Evolutionary conservation across 2,888 invertebrate species (phyloP), one percentile per base, ranked within the genome.

Genomic region (Ophonus ardosiacus): DNA sequence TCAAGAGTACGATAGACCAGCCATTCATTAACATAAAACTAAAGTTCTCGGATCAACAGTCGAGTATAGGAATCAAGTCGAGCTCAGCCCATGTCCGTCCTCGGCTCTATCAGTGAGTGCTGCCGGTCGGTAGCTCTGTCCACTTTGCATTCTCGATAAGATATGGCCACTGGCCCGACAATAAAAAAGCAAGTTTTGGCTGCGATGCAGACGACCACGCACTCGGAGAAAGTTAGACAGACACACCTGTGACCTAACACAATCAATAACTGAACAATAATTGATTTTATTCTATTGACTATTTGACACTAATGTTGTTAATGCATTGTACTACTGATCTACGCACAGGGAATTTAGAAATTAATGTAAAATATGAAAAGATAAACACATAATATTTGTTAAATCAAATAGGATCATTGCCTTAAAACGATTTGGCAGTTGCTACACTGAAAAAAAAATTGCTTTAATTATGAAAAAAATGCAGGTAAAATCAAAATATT

Each of bases 131-230:
- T 84, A 84, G 83, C 83, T 40, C 24, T 90, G 89, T 89, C 89
- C 89, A 89, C 89, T 90, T 89, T 89, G 88, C 90, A 89, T 90
- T 89, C 88, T 79, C 88, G 89, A 89, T 89, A 89, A 90, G 89
- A 89, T 90, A 89, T 85, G 85, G 86, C 83, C 85, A 86, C 31
- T 13, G 43, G 13, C 43, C 43, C 10, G 83, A 83, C 83, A 84
- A 84, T 84, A 84, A 84, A 84, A 83, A 84, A 84, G 59, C 83
- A 43, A 84, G 83, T 84, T 84, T 43, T 18, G 81, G 51, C 51
- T 43, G 18, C 18, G 51, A 21, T 51, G 31, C 5, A 0, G 59
- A 15, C 17, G 56, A 56, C 56, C n/a, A n/a, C 56, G 13, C 17
- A 59, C 59, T 10, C 13, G 6, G 15, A 59, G 59, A 59, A 59